A percentile compares a stretch with the other conserved stretches of the same genome.
Evolutionary conservation across 2,888 invertebrate species (phyloP).

Genomic region (Eumacrocentrus americanus): DNA sequence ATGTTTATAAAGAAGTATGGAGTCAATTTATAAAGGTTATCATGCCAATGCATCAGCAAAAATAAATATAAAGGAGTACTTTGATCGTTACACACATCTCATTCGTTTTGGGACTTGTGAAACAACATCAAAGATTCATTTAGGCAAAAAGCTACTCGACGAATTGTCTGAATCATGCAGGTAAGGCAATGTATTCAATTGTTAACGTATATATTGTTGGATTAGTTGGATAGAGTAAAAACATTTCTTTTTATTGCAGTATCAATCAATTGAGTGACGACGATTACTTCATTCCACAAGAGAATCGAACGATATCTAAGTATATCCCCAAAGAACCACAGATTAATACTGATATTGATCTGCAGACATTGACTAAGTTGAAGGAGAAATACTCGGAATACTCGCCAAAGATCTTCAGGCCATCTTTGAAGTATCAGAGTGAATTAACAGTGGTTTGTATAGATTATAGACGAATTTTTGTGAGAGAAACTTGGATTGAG

Average conservation of each 20-base stretch:
- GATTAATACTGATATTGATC: constrained; percentile 40
- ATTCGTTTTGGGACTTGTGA: constrained; percentile 25
- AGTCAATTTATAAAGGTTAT: constrained; percentile 42
- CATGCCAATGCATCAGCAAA: constrained; percentile 39
- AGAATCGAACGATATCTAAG: constrained; percentile 21
- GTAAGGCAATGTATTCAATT: constrained; percentile 45
- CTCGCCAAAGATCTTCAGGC: constrained; percentile 17
- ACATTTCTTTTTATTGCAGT: constrained; percentile 34
- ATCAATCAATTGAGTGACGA: constrained; percentile 50
- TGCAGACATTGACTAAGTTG: constrained; percentile 46
- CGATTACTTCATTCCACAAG: constrained; percentile 42
- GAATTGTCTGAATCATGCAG: constrained; percentile 63
- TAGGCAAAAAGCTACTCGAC: constrained; percentile 60
- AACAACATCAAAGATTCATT: constrained; percentile 32
- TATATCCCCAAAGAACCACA: constrained; percentile 31
- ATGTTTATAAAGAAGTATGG: constrained; percentile 37
- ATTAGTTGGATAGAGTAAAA: too few relatives aligned
- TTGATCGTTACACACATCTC: constrained; percentile 36
- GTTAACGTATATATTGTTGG: not conserved
- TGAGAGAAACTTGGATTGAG: not conserved
- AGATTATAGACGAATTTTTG: not conserved
- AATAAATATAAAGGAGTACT: constrained; percentile 44
- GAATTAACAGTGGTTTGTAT: constrained; percentile 50
- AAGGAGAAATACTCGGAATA: constrained; percentile 39
- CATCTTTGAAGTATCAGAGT: constrained; percentile 44